Evolutionary conservation across 2,797 vertebrate genomes (phyloP).

Genomic region (Argya squamiceps): DNA sequence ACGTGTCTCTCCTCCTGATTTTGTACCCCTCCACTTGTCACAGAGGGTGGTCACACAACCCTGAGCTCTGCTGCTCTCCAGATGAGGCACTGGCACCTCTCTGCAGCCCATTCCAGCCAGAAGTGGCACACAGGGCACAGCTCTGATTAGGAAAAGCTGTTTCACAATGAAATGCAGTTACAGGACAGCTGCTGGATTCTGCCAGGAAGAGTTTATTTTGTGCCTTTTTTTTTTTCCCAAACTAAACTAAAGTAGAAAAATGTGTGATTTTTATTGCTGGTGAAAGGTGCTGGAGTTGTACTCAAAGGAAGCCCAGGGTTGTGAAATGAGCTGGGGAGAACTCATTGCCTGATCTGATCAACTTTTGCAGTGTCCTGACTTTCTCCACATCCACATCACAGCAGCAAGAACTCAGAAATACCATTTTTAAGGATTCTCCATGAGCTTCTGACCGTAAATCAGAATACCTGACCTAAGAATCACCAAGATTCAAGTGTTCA

Average conservation of each 20-base stretch:
- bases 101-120: background rate
- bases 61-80: background rate
- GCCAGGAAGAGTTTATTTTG: background rate
- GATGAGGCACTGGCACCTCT: background rate
- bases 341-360: background rate
- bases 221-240: background rate
- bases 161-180: background rate
- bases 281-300: constrained; percentile 41
- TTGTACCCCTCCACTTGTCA: background rate
- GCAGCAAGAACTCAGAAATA: background rate
- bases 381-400: background rate
- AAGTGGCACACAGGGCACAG: constrained; percentile 30
- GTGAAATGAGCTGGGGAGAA: constrained; percentile 4
- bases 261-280: constrained; percentile 41
- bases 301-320: background rate
- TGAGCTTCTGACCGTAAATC: background rate
- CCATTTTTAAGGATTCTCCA: background rate
- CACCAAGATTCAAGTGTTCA: background rate
- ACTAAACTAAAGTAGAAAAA: constrained; percentile 22
- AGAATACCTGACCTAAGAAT: background rate
- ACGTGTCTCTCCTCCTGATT: background rate
- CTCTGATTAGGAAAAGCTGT: constrained; percentile 44
- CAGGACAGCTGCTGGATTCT: background rate
- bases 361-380: background rate
- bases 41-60: background rate